phyloP scores from a whole-genome alignment of 2,113 vertebrate species.

The Nibea albiflora region DNA sequence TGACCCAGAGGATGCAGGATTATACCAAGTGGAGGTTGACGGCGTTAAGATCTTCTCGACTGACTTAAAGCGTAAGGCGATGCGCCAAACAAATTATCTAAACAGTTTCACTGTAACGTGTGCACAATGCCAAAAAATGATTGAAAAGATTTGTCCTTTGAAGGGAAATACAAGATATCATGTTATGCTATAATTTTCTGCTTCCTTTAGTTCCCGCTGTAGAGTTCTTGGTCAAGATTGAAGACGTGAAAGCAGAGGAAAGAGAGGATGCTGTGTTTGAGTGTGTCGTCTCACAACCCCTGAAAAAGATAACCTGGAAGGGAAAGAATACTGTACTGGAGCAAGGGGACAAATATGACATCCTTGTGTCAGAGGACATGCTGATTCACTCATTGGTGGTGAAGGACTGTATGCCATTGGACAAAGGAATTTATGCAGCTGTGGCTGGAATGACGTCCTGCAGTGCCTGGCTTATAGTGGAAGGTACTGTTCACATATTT shows the following conservation, averaged over 20 bases:
- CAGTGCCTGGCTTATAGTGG: slow-evolving; percentile 90
- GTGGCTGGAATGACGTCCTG: slow-evolving; percentile 82
- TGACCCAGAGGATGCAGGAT: slow-evolving; percentile 86
- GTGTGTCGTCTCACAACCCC: slow-evolving; percentile 82
- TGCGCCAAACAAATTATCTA: background rate
- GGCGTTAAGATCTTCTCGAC: slow-evolving; percentile 90
- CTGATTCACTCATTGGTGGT: slow-evolving; percentile 87
- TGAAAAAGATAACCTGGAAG: slow-evolving; percentile 83
- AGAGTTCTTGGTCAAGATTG: slow-evolving; percentile 84
- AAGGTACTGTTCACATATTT: slow-evolving; percentile 77
- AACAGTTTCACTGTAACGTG: background rate
- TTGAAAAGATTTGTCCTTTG: background rate
- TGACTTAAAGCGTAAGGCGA: slow-evolving; percentile 84
- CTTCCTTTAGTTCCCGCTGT: slow-evolving; percentile 81
- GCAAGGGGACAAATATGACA: slow-evolving; percentile 84
- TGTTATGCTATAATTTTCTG: background rate
- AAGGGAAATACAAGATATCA: background rate
- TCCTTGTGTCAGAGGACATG: slow-evolving; percentile 85
- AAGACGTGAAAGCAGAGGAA: slow-evolving; percentile 83
- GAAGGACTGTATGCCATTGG: slow-evolving; percentile 80
- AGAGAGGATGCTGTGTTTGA: slow-evolving; percentile 84
- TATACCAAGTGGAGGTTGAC: slow-evolving; percentile 90
- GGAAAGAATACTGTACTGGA: slow-evolving; percentile 82
- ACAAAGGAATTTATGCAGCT: slow-evolving; percentile 89
- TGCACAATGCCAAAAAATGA: background rate